Evolutionary conservation across 2,113 vertebrate species (phyloP), one percentile per base, ranked within the genome.

Genomic region (Oenanthe melanoleuca): DNA sequence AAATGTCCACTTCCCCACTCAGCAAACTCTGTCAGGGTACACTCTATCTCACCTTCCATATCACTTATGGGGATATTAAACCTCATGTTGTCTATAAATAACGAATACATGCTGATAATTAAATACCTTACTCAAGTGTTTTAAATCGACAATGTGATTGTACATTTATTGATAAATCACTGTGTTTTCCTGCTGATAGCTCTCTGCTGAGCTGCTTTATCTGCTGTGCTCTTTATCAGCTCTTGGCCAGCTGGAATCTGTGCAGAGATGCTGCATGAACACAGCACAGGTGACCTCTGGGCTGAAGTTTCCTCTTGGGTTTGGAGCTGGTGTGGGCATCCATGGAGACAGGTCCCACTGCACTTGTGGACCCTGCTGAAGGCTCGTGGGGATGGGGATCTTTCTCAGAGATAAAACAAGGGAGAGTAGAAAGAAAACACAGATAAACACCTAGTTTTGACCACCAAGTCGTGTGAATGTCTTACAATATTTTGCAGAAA

Each of bases 271-370:
- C 8, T 28, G 65, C 22, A 12, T 28, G 59, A 50, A 5, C 0
- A 1, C 9, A 22, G 25, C 22, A 4, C 2, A 1, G 24, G 45
- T 2, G 18, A 79, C 25, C 38, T 50, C n/a, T 3, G 5, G 50
- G 60, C 50, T 1, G 3, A 8, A 7, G 11, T 20, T 81, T 25
- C 26, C 61, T 24, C 53, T 7, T 61, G 33, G 21, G 2, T 59
- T 38, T 49, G 56, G 50, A 53, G 56, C 22, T 79, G 45, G 6
- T 17, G 25, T 23, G 47, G 38, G 21, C 28, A 47, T 15, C n/a
- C 47, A 6, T 1, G 25, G 19, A 50, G 25, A 8, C 9, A 26
- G 45, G 3, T 78, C 28, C 33, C 12, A 21, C 37, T 14, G 17
- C 5, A 2, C 47, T 49, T 24, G 47, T 49, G 47, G 23, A 49